Evolutionary conservation across 2,797 vertebrate genomes (phyloP), one percentile per base, ranked within the genome.

Genomic region (Apogon talboti): DNA sequence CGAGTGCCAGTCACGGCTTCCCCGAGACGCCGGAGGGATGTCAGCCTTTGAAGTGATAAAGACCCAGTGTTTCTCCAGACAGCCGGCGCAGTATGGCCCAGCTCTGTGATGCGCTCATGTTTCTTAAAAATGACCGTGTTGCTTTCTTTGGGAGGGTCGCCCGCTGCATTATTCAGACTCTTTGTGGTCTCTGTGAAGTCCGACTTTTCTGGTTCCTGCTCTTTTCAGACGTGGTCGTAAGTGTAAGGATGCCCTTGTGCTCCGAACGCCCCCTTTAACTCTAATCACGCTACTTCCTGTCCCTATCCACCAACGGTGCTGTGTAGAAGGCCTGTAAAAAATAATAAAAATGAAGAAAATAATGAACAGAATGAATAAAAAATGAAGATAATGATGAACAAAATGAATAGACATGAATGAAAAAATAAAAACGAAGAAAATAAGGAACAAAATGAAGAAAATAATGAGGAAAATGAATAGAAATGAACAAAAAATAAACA

Each of bases 41-140:
- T 81, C 77, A 75, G 85, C 79, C 88, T 91, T 91, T 92, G 89
- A 92, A 91, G 89, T 88, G 84, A 88, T 91, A 90, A 90, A 90
- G 87, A 85, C 80, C 87, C 80, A 74, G 69, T 81, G 76, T 87
- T 81, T 59, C 75, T 78, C 71, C 18, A 85, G 83, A 86, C 89
- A 65, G 82, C 66, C 68, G 43, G 63, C 83, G 75, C 80, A 78
- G 61, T 80, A 71, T 73, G 84, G 79, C 83, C 78, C 51, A 43
- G 76, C 81, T 49, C 83, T 88, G 73, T 87, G 83, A 88, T 81
- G 87, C 65, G 65, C 83, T 84, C 83, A 63, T 89, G 87, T 85
- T 90, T 88, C 73, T 73, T 65, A 35, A 63, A 72, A 83, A 75
- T 78, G 76, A 47, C 86, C 70, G 53, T 77, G 71, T 83, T 75